phyloP scores from a whole-genome alignment of 2,797 vertebrate genomes.

The Anguilla obscura region DNA sequence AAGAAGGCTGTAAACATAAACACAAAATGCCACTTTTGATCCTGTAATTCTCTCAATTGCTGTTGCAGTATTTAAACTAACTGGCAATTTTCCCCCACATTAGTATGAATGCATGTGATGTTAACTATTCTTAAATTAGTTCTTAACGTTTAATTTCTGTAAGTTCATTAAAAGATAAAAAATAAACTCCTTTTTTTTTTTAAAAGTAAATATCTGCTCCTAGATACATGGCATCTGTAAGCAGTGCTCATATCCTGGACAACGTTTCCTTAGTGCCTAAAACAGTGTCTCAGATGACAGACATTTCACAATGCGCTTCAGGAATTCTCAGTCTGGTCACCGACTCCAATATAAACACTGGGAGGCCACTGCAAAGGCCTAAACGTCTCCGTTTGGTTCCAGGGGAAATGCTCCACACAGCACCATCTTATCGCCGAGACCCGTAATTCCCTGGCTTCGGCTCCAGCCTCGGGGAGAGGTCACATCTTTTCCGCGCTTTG shows the following conservation, averaged over 20 bases:
- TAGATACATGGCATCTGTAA: conserved; percentile 2
- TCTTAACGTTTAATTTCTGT: not conserved
- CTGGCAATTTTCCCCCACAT: not conserved
- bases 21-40: not conserved
- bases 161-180: not conserved
- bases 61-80: not conserved
- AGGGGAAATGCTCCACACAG: not conserved
- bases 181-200: not conserved
- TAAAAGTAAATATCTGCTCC: not conserved
- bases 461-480: not conserved
- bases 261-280: conserved; percentile 4
- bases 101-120: not conserved
- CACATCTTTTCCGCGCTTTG: not conserved
- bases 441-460: not conserved
- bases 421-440: not conserved
- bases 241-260: not conserved
- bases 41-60: not conserved
- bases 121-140: not conserved
- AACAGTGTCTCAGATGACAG: conserved; percentile 22
- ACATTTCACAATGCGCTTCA: conserved; percentile 39
- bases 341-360: conserved; percentile 38
- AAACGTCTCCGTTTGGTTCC: not conserved
- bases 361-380: not conserved
- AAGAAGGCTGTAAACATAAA: not conserved
- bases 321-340: conserved; percentile 41